These are phyloP conservation scores for Butastur rufipennis DNA, from an alignment of 2,113 vertebrate genomes.

Conservation along the genomic window DNA sequence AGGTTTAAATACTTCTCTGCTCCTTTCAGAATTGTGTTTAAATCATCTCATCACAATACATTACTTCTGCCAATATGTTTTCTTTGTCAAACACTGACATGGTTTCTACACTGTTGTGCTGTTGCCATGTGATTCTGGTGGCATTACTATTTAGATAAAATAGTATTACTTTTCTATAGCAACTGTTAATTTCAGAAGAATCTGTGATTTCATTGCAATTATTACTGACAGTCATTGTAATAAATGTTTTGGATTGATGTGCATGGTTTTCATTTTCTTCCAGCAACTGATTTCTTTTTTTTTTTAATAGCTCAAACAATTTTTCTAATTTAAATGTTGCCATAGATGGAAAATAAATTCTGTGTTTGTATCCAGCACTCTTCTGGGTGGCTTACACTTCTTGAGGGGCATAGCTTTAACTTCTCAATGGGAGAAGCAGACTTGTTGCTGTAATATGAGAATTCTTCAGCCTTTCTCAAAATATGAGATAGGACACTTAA, in stretches of 20 bases:
- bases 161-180: background rate
- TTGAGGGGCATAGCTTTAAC: background rate
- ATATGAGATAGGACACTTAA: background rate
- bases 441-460: background rate
- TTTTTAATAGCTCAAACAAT: background rate
- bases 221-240: background rate
- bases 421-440: background rate
- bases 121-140: constrained; percentile 19
- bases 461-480: background rate
- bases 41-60: background rate
- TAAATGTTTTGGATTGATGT: background rate
- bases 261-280: background rate
- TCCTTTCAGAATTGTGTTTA: background rate
- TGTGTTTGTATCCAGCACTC: background rate
- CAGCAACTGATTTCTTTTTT: background rate
- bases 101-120: background rate
- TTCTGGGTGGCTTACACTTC: background rate
- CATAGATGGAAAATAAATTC: background rate
- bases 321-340: background rate
- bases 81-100: background rate
- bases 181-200: background rate
- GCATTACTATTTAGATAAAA: background rate
- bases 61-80: background rate
- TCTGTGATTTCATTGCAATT: background rate
- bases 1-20: background rate